A percentile compares a stretch with the other conserved stretches of the same genome.
Evolutionary conservation across 2,888 invertebrate species (phyloP).

Genomic region (Cyclophora punctaria): DNA sequence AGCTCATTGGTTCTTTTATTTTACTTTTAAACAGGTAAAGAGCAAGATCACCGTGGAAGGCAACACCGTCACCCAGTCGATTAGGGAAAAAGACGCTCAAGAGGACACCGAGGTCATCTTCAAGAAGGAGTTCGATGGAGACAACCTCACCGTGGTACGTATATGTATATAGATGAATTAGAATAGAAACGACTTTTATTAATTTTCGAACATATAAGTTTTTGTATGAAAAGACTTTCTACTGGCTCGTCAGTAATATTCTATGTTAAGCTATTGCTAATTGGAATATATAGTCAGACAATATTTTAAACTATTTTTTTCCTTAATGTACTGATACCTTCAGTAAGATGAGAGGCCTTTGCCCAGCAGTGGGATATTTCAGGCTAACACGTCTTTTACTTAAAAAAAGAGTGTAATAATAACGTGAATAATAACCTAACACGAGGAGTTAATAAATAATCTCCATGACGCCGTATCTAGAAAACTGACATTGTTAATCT

Average conservation of each 20-base stretch:
- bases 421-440: background rate
- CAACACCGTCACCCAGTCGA: constrained; percentile 33
- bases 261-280: background rate
- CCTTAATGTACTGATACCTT: too few relatives aligned
- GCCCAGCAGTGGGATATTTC: too few relatives aligned
- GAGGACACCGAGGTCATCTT: constrained; percentile 22
- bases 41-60: constrained; percentile 38
- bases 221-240: background rate
- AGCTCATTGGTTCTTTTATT: background rate
- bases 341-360: background rate
- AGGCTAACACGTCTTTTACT: too few relatives aligned
- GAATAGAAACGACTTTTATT: background rate
- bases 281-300: background rate
- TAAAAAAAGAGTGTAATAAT: background rate
- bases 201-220: background rate
- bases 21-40: constrained; percentile 32
- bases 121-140: constrained; percentile 38
- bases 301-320: background rate
- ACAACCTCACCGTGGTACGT: constrained; percentile 41
- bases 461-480: too few relatives aligned
- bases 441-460: too few relatives aligned
- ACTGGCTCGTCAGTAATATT: background rate
- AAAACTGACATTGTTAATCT: too few relatives aligned
- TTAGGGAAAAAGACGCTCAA: background rate
- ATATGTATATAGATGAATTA: background rate